These are phyloP conservation scores for Oophaga pumilio DNA, from an alignment of 2,113 vertebrate species.

Conservation along the genomic window DNA sequence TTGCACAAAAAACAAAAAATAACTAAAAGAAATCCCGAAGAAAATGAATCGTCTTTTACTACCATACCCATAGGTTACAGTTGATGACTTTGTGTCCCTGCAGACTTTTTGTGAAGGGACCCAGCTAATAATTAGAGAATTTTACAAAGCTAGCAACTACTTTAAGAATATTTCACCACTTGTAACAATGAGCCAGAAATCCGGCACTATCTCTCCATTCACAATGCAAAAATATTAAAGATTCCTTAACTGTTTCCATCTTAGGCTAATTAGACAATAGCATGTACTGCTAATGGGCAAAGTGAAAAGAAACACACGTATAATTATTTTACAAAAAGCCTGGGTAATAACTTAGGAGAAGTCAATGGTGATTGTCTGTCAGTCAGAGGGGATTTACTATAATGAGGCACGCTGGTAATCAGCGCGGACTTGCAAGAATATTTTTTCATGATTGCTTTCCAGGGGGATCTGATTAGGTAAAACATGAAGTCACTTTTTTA, in stretches of 20 bases:
- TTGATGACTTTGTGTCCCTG: neutral
- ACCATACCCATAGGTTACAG: neutral
- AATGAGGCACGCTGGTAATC: conserved; percentile 56
- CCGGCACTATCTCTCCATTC: neutral
- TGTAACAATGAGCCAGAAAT: neutral
- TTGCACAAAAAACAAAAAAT: too few species aligned
- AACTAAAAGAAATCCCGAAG: too few species aligned
- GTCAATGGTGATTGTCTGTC: conserved; percentile 31
- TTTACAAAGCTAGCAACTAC: neutral
- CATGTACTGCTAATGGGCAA: conserved; percentile 39
- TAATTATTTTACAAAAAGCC: conserved; percentile 53
- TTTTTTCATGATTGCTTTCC: conserved; percentile 56
- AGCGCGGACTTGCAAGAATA: conserved; percentile 49
- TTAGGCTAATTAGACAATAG: conserved; percentile 43
- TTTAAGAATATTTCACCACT: neutral
- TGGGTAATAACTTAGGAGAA: conserved; percentile 32
- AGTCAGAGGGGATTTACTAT: conserved; percentile 42
- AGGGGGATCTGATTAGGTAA: conserved; percentile 54
- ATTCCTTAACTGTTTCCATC: conserved; percentile 10
- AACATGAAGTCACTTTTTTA: conserved; percentile 36
- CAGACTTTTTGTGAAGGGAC: neutral
- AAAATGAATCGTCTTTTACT: too few species aligned
- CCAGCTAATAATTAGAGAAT: neutral
- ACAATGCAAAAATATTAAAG: conserved; percentile 4
- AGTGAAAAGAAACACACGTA: conserved; percentile 35